These are phyloP conservation scores for Meliscaeva auricollis DNA, from an alignment of 2,888 invertebrate species.

Conservation along the genomic window DNA sequence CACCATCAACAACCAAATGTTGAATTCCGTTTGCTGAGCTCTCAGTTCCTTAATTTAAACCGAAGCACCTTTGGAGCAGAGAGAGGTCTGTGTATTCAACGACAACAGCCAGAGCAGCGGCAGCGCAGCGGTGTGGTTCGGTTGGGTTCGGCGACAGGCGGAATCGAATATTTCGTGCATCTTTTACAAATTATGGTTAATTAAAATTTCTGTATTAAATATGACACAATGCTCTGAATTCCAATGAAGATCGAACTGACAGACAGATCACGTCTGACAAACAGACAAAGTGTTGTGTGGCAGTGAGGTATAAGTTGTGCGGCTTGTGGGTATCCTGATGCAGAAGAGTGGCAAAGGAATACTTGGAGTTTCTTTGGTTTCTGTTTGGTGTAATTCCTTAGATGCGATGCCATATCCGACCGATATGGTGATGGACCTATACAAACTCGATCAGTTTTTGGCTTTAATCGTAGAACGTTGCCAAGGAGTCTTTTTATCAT, in stretches of 20 bases:
- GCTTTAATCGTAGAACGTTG: slow-evolving; percentile 51
- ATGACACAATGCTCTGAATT: slow-evolving; percentile 84
- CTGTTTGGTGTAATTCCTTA: slow-evolving; percentile 50
- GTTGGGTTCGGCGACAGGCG: slow-evolving; percentile 26
- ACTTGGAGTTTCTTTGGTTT: slow-evolving; percentile 54
- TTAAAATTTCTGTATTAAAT: slow-evolving; percentile 84
- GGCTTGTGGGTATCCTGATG: slow-evolving; percentile 40
- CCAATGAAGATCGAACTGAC: slow-evolving; percentile 78
- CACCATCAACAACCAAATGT: slow-evolving; percentile 55
- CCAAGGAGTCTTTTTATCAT: not conserved
- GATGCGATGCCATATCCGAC: slow-evolving; percentile 67
- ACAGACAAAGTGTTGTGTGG: slow-evolving; percentile 64
- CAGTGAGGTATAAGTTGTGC: not conserved
- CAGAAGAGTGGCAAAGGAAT: slow-evolving; percentile 19
- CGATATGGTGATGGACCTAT: slow-evolving; percentile 75
- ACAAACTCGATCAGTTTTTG: slow-evolving; percentile 76
- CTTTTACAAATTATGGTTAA: slow-evolving; percentile 84
- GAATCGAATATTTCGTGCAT: slow-evolving; percentile 80
- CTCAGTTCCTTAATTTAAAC: slow-evolving; percentile 59
- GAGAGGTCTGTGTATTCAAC: slow-evolving; percentile 13
- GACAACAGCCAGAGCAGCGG: not conserved
- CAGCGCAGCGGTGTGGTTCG: not conserved
- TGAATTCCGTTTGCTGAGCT: slow-evolving; percentile 55
- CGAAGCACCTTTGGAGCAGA: slow-evolving; percentile 26
- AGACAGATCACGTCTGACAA: slow-evolving; percentile 69